A percentile compares a stretch with the other conserved stretches of the same genome.
Conservation (phyloP, 1,140 invertebrate genomes). For the Orchesella cincta region DNA sequence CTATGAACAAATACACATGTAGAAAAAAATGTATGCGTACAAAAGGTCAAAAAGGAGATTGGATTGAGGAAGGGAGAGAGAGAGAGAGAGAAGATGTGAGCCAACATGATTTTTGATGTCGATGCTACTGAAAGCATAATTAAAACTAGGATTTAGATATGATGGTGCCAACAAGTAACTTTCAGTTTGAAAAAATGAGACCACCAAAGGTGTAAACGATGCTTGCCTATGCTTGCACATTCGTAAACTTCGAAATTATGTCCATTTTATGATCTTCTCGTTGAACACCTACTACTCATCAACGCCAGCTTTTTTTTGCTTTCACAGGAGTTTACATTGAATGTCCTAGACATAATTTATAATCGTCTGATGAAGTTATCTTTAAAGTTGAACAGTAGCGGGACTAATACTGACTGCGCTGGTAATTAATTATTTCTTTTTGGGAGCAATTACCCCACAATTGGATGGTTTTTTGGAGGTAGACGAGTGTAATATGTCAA, state of each 20-base stretch:
- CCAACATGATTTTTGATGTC: neutral
- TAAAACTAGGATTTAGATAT: conserved; percentile 3
- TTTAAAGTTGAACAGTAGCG: too few relatives aligned
- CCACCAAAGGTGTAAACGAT: conserved; percentile 25
- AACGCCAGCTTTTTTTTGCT: too few relatives aligned
- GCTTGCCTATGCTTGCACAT: too few relatives aligned
- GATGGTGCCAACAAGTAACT: conserved; percentile 18
- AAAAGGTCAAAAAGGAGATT: neutral
- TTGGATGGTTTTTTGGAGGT: neutral
- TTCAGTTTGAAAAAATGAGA: conserved; percentile 17
- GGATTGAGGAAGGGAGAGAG: neutral
- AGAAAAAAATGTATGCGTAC: neutral
- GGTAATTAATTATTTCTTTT: conserved; percentile 20
- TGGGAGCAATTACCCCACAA: neutral
- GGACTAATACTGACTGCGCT: too few relatives aligned
- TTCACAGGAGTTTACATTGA: too few relatives aligned
- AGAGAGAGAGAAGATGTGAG: neutral
- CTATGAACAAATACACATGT: neutral
- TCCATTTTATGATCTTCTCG: too few relatives aligned
- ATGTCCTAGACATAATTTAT: too few relatives aligned
- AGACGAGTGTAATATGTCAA: neutral
- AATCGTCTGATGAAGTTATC: too few relatives aligned
- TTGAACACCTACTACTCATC: too few relatives aligned
- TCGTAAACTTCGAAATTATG: too few relatives aligned
- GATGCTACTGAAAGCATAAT: neutral